phyloP scores from a whole-genome alignment of 2,888 invertebrate genomes.

The Gari tellinella region DNA sequence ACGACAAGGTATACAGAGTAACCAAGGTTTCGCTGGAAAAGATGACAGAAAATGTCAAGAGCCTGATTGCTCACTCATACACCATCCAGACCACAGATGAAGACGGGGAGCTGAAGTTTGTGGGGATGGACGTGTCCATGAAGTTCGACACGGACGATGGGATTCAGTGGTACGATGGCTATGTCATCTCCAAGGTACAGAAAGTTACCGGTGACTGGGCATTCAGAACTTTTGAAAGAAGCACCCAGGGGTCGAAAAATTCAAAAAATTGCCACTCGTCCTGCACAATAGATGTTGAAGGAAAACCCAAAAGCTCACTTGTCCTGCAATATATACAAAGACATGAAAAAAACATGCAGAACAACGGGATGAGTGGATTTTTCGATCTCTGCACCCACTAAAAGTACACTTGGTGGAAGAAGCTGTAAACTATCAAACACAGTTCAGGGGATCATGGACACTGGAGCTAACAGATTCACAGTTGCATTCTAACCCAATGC shows the following conservation, averaged over 20 bases:
- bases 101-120: not conserved
- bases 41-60: conserved; percentile 8
- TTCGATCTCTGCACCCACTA: too few species aligned
- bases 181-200: conserved; percentile 29
- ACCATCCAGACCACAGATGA: conserved; percentile 1
- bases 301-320: too few species aligned
- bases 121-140: conserved; percentile 8
- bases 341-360: conserved; percentile 2
- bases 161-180: conserved; percentile 18
- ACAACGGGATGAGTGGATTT: too few species aligned
- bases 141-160: conserved; percentile 17
- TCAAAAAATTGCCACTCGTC: too few species aligned
- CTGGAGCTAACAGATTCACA: too few species aligned
- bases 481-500: too few species aligned
- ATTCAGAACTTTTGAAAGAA: conserved; percentile 1
- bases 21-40: conserved; percentile 3
- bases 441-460: too few species aligned
- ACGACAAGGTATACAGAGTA: conserved; percentile 2
- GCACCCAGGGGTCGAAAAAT: not conserved
- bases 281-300: too few species aligned
- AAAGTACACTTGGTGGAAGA: too few species aligned
- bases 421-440: too few species aligned
- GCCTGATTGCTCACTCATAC: conserved; percentile 4
- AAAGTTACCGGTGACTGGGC: not conserved
- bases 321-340: too few species aligned